phyloP scores from a whole-genome alignment of 2,113 vertebrate genomes.

The Theropithecus gelada region DNA sequence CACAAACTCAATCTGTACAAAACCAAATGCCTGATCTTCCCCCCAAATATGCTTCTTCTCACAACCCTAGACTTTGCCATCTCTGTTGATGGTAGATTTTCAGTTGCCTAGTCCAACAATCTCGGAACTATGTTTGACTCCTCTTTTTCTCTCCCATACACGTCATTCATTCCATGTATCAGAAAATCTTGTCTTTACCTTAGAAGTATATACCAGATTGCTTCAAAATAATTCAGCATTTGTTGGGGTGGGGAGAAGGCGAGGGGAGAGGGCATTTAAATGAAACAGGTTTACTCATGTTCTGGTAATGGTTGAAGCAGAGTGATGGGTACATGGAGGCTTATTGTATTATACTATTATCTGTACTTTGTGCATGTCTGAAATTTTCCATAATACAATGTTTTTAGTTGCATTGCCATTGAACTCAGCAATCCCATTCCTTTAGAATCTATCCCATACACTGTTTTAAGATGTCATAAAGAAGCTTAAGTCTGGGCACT shows the following conservation, averaged over 20 bases:
- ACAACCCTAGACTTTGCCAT: not conserved
- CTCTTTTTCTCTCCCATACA: not conserved
- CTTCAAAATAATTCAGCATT: not conserved
- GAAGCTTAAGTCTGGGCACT: not conserved
- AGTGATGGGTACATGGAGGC: not conserved
- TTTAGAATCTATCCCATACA: not conserved
- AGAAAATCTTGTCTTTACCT: not conserved
- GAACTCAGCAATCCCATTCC: not conserved
- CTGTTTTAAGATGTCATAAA: too few species aligned
- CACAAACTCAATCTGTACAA: not conserved
- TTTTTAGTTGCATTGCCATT: not conserved
- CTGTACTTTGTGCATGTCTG: not conserved
- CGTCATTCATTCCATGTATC: not conserved
- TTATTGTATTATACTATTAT: slow-evolving; percentile 26
- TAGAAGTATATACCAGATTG: not conserved
- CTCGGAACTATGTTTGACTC: not conserved
- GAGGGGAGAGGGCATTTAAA: not conserved
- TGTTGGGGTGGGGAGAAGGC: not conserved
- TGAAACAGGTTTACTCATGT: not conserved
- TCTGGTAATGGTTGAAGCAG: not conserved
- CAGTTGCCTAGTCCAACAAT: not conserved
- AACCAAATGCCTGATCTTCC: not conserved
- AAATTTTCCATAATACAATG: not conserved
- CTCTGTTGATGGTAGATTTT: not conserved
- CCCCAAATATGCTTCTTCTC: not conserved